phyloP scores from a whole-genome alignment of 2,888 invertebrate species.

The Fragum fragum region DNA sequence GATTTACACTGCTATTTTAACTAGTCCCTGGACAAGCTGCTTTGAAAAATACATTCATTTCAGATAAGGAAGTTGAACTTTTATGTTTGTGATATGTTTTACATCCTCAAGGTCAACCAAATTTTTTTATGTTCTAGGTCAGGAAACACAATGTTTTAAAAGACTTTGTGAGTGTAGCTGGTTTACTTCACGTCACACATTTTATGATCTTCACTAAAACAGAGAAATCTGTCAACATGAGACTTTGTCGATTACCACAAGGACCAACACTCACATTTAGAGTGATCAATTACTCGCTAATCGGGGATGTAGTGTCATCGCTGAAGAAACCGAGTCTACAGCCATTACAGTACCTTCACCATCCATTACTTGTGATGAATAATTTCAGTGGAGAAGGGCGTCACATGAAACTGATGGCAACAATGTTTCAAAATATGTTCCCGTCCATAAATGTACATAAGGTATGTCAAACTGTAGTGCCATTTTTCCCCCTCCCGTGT shows the following conservation, averaged over 20 bases:
- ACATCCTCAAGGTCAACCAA: too few species aligned
- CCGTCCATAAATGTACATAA: constrained; percentile 97
- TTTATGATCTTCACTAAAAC: constrained; percentile 96
- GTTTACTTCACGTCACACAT: constrained; percentile 96
- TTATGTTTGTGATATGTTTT: too few species aligned
- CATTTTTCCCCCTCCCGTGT: too few species aligned
- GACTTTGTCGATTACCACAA: constrained; percentile 94
- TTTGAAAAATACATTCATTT: too few species aligned
- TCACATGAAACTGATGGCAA: constrained; percentile 92
- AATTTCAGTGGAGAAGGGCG: constrained; percentile 93
- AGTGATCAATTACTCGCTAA: constrained; percentile 92
- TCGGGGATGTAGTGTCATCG: constrained; percentile 94
- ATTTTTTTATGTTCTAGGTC: constrained; percentile 89
- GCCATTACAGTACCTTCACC: constrained; percentile 92
- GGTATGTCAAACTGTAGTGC: constrained; percentile 87
- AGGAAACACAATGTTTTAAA: constrained; percentile 97
- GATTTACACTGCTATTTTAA: too few species aligned
- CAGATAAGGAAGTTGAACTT: too few species aligned
- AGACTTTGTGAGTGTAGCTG: constrained; percentile 97
- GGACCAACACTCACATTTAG: constrained; percentile 98
- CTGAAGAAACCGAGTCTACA: constrained; percentile 91
- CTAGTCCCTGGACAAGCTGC: too few species aligned
- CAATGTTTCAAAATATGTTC: constrained; percentile 99
- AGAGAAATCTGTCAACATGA: constrained; percentile 91
- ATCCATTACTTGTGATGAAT: constrained; percentile 94